phyloP scores from a whole-genome alignment of 1,140 invertebrate species.

The Berghia stephanieae region DNA sequence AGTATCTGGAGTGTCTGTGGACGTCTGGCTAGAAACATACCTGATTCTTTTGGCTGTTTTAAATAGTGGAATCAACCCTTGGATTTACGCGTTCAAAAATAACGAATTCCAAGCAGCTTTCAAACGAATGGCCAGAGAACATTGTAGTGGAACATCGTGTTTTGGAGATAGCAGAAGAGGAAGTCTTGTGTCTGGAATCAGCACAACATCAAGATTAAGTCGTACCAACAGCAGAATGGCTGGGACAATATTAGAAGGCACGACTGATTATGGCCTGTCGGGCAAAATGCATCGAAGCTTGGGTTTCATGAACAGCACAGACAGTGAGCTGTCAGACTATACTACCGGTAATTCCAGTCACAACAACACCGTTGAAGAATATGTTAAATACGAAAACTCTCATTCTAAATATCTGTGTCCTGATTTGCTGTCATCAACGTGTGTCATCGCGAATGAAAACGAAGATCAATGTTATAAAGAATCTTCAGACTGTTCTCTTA shows the following conservation, averaged over 20 bases:
- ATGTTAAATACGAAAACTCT: too few species aligned
- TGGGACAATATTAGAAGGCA: not conserved
- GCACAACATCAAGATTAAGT: constrained; percentile 20
- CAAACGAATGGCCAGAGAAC: constrained; percentile 65
- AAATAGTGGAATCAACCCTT: constrained; percentile 74
- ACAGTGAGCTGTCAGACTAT: too few species aligned
- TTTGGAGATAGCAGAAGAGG: not conserved
- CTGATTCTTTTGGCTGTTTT: constrained; percentile 71
- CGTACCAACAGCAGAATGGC: constrained; percentile 23
- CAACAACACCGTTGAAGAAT: too few species aligned
- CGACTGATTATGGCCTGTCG: too few species aligned
- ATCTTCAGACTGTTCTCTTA: too few species aligned
- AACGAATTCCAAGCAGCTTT: constrained; percentile 74
- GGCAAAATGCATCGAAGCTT: too few species aligned
- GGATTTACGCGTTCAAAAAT: constrained; percentile 77
- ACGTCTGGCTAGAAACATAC: constrained; percentile 71
- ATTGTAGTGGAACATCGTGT: constrained; percentile 1
- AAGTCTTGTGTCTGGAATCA: constrained; percentile 9
- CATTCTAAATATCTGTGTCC: too few species aligned
- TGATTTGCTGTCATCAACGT: too few species aligned
- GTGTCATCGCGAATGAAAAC: too few species aligned
- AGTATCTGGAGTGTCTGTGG: constrained; percentile 68
- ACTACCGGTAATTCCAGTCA: too few species aligned
- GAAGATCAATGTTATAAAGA: too few species aligned
- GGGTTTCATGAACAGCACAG: too few species aligned